Evolutionary conservation across 2,888 invertebrate genomes (phyloP), one percentile per base, ranked within the genome.

Genomic region (Drosophila anomelani): DNA sequence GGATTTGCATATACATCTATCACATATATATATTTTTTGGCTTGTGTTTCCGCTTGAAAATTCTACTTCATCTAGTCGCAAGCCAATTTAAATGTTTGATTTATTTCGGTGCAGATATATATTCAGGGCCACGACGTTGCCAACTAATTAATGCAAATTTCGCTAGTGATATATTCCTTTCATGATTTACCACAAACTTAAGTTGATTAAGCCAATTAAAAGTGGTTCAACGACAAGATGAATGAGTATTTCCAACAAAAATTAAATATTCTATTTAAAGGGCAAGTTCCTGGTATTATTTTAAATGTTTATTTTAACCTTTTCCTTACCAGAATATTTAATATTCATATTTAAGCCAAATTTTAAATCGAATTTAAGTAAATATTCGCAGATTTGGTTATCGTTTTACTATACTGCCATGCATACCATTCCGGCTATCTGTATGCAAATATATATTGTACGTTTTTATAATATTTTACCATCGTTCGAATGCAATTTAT

Each of bases 401-500:
- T 32, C 49, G 3, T 51, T 34, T 20, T 34, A 5, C 13, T 51
- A 17, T 12, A 17, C 17, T n/a, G 29, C 17, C n/a, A 29, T 39
- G 9, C 3, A 32, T 32, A 32, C 6, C 17, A 17, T 6, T 29
- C 26, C 29, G 26, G 26, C 47, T 10, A 53, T 34, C n/a, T 41
- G 32, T 41, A 59, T 29, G 17, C 41, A 47, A 46, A 47, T 64
- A 46, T 38, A 8, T 29, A 8, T 20, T 20, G 29, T 8, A 7
- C 32, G 46, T 32, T 47, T 39, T 39, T 38, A 47, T 66, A 39
- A 32, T 41, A 57, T 56, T 68, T 56, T 38, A 20, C n/a, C 34
- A 41, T n/a, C 47, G 58, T 39, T 71, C 47, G 58, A 57, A 68
- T 49, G 71, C 47, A 68, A 68, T 68, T 69, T 68, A 49, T 68